These are phyloP conservation scores for Drosophila anomalata DNA, from an alignment of 2,888 invertebrate genomes.

Conservation along the genomic window DNA sequence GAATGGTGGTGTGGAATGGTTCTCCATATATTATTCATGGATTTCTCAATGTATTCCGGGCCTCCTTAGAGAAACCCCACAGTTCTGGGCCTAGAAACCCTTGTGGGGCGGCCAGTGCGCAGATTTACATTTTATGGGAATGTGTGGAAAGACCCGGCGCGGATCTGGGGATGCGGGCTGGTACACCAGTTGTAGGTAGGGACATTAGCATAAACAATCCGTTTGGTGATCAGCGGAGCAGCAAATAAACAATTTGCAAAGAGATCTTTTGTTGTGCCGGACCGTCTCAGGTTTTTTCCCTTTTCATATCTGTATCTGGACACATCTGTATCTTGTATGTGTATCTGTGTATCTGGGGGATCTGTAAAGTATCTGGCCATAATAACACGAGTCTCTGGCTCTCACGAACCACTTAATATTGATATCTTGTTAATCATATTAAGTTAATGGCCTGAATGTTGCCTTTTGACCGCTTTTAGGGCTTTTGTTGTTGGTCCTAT, in stretches of 20 bases:
- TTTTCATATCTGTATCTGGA: slow-evolving; percentile 4
- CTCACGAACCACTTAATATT: too few relatives aligned
- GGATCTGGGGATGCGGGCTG: slow-evolving; percentile 1
- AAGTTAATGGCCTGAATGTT: background rate
- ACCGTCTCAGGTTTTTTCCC: background rate
- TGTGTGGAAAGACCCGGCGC: slow-evolving; percentile 32
- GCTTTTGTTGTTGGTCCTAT: slow-evolving; percentile 7
- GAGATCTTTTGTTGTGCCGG: slow-evolving; percentile 43
- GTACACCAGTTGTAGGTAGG: slow-evolving; percentile 11
- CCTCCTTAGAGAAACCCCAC: background rate
- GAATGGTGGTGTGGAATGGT: background rate
- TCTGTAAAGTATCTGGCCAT: slow-evolving; percentile 14
- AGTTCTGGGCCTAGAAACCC: slow-evolving; percentile 9
- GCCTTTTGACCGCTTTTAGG: background rate
- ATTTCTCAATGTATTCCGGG: background rate
- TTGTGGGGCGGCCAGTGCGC: background rate
- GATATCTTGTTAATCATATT: too few relatives aligned
- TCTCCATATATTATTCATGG: background rate
- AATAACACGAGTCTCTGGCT: too few relatives aligned
- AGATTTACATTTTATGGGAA: slow-evolving; percentile 29
- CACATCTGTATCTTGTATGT: background rate
- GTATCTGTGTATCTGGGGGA: slow-evolving; percentile 9
- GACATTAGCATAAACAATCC: slow-evolving; percentile 48
- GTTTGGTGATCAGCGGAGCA: slow-evolving; percentile 46
- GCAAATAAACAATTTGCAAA: slow-evolving; percentile 53